phyloP scores from a whole-genome alignment of 1,140 invertebrate species.

The Aphis gossypii region DNA sequence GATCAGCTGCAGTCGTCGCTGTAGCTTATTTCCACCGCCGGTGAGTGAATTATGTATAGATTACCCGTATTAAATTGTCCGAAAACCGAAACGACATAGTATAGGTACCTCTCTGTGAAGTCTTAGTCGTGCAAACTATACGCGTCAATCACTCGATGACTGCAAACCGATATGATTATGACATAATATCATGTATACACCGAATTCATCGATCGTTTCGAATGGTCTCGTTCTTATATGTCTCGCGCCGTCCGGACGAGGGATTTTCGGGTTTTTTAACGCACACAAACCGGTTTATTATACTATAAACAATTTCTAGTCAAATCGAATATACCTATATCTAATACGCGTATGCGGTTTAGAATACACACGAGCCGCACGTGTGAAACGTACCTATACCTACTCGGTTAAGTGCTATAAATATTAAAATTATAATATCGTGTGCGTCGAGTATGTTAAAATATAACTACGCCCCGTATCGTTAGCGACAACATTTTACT shows the following conservation, averaged over 20 bases:
- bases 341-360: background rate
- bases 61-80: background rate
- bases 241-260: background rate
- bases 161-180: background rate
- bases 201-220: background rate
- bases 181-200: too few relatives aligned
- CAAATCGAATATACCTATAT: background rate
- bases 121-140: background rate
- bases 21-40: background rate
- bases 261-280: constrained; percentile 9
- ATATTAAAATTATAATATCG: background rate
- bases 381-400: background rate
- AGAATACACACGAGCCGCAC: background rate
- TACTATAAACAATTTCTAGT: background rate
- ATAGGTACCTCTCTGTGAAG: background rate
- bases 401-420: background rate
- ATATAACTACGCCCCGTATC: background rate
- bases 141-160: background rate
- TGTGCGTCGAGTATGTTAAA: background rate
- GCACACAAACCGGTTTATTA: constrained; percentile 10
- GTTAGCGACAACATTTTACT: background rate
- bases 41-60: background rate
- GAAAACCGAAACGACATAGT: background rate
- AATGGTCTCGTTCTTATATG: background rate
- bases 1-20: too few relatives aligned